phyloP scores from a whole-genome alignment of 2,113 vertebrate species.

The Eurypyga helias region DNA sequence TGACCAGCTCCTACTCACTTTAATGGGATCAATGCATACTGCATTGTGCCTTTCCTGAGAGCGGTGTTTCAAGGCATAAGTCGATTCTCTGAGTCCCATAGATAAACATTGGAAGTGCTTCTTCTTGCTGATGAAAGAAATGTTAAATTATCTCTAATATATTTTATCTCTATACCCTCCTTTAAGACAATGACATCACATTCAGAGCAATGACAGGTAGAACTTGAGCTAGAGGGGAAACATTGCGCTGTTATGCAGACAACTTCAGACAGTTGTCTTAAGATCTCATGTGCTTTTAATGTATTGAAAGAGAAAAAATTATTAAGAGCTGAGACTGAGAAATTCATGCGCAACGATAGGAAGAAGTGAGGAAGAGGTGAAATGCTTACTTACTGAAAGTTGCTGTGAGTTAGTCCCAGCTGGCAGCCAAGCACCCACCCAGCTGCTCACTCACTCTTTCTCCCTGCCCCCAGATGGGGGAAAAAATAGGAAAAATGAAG shows the following conservation, averaged over 20 bases:
- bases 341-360: background rate
- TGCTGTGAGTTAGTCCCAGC: background rate
- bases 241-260: background rate
- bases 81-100: background rate
- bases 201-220: background rate
- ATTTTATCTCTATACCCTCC: background rate
- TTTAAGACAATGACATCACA: background rate
- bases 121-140: background rate
- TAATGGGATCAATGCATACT: background rate
- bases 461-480: rapidly evolving
- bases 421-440: background rate
- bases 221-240: background rate
- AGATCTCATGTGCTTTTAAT: background rate
- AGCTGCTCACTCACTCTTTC: background rate
- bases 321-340: background rate
- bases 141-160: background rate
- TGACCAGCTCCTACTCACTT: background rate
- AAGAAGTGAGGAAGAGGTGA: background rate
- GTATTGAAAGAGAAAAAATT: background rate
- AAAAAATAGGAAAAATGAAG: background rate
- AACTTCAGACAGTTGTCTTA: background rate
- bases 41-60: background rate
- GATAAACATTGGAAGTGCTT: background rate
- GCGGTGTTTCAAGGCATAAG: background rate
- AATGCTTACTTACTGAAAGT: background rate